These are phyloP conservation scores for Engraulis encrasicolus DNA, from an alignment of 2,113 vertebrate species.

Conservation along the genomic window DNA sequence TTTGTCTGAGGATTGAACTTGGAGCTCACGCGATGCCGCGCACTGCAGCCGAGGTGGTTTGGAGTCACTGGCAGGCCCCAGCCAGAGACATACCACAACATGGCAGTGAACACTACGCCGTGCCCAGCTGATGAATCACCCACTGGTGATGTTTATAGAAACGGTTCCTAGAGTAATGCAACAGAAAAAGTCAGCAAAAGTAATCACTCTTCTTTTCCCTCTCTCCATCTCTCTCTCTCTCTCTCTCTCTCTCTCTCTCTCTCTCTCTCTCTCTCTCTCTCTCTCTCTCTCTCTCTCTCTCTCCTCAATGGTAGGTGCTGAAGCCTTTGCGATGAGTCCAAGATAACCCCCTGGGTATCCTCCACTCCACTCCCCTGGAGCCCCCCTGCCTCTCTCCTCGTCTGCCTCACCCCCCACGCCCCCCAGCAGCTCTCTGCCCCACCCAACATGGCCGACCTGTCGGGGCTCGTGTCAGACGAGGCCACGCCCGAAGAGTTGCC, in stretches of 20 bases:
- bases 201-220: neutral
- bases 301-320: slow-evolving; percentile 37
- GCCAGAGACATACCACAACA: neutral
- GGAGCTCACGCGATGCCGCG: neutral
- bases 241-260: too few species aligned
- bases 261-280: neutral
- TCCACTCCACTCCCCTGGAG: slow-evolving; percentile 23
- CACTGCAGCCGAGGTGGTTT: neutral
- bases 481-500: slow-evolving; percentile 57
- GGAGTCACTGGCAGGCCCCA: too few species aligned
- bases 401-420: too few species aligned
- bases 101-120: neutral
- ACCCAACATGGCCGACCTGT: slow-evolving; percentile 70
- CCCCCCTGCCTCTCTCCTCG: slow-evolving; percentile 27
- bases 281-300: neutral
- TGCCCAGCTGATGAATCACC: neutral
- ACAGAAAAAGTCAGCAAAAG: neutral
- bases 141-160: neutral
- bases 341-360: slow-evolving; percentile 56
- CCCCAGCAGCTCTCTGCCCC: neutral
- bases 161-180: neutral
- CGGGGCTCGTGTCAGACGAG: slow-evolving; percentile 67
- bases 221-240: neutral
- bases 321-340: slow-evolving; percentile 61
- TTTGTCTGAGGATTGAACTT: neutral